Evolutionary conservation across 2,113 vertebrate genomes (phyloP).

Genomic region (Puffinus mauretanicus): DNA sequence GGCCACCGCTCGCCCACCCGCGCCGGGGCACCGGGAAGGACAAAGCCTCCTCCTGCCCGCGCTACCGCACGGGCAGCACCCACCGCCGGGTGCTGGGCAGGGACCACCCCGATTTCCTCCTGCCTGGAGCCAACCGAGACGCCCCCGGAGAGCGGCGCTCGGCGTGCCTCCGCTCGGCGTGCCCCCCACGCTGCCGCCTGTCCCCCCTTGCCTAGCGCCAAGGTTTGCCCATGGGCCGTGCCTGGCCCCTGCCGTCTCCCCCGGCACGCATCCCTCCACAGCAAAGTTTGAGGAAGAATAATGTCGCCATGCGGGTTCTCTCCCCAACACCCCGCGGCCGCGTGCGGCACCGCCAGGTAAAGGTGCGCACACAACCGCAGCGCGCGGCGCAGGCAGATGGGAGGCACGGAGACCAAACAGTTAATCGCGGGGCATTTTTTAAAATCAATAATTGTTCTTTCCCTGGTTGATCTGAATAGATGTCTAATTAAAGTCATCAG

Average conservation of each 20-base stretch:
- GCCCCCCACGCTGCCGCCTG: not conserved
- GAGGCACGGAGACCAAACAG: not conserved
- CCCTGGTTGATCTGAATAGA: not conserved
- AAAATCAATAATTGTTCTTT: not conserved
- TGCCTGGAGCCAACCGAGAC: not conserved
- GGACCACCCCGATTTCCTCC: not conserved
- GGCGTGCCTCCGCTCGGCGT: not conserved
- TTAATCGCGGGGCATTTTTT: not conserved
- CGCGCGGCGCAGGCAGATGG: accelerated
- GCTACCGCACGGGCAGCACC: not conserved
- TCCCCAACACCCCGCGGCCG: accelerated
- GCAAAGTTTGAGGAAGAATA: accelerated
- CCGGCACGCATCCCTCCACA: accelerated
- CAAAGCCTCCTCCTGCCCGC: not conserved
- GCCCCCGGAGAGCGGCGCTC: too few relatives aligned
- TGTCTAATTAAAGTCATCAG: not conserved
- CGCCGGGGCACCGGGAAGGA: accelerated
- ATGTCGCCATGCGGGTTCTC: accelerated
- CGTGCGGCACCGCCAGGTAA: accelerated
- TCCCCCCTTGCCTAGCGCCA: not conserved
- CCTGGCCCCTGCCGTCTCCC: too few relatives aligned
- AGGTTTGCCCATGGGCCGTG: not conserved
- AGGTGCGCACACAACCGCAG: accelerated
- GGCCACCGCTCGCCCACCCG: not conserved
- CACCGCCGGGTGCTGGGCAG: accelerated